phyloP scores from a whole-genome alignment of 2,797 vertebrate genomes.

The Falco cherrug region DNA sequence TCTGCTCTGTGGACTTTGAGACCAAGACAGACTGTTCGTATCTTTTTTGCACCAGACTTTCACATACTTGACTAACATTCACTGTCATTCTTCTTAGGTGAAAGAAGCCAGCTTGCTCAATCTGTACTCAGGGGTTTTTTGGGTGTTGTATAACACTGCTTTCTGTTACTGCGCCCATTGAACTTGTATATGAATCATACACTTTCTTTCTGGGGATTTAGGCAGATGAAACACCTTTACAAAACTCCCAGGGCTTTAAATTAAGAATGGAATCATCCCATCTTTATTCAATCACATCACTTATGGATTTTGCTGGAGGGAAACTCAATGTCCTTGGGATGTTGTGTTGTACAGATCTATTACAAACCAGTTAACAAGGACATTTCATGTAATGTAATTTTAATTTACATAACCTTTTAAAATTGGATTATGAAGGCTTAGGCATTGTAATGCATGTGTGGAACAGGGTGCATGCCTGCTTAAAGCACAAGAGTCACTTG shows the following conservation, averaged over 20 bases:
- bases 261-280: not conserved
- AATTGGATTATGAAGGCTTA: not conserved
- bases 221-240: not conserved
- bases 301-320: not conserved
- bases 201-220: not conserved
- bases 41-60: not conserved
- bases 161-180: not conserved
- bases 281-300: not conserved
- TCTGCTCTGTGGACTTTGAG: not conserved
- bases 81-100: not conserved
- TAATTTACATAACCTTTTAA: conserved; percentile 5
- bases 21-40: not conserved
- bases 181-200: not conserved
- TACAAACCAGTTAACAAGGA: conserved; percentile 1
- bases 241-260: not conserved
- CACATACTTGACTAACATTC: not conserved
- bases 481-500: not conserved
- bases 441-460: not conserved
- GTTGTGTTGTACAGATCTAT: not conserved
- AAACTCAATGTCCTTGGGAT: not conserved
- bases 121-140: not conserved
- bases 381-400: conserved; percentile 24
- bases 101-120: not conserved
- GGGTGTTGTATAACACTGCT: not conserved
- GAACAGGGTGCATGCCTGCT: not conserved